These are phyloP conservation scores for Ophion obscuratus DNA, from an alignment of 2,888 invertebrate species.

Conservation along the genomic window DNA sequence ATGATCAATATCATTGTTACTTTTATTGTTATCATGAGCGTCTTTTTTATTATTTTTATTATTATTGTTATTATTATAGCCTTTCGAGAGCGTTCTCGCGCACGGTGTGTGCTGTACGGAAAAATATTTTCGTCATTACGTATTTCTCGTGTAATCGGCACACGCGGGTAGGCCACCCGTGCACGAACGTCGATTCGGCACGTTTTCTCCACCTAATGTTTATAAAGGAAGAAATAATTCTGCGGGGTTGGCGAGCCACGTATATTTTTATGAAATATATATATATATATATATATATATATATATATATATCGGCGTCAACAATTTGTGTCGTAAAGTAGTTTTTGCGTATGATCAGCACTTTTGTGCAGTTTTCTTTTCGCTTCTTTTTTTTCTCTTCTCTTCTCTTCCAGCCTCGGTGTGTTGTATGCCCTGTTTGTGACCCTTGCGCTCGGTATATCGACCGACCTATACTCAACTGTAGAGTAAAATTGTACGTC, in stretches of 20 bases:
- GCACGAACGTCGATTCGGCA: not conserved
- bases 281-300: no score
- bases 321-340: not conserved
- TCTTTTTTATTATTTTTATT: no score
- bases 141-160: not conserved
- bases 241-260: not conserved
- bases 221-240: not conserved
- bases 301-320: not conserved
- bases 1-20: no score
- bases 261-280: not conserved
- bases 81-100: not conserved
- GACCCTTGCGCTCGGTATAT: conserved; percentile 50
- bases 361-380: not conserved
- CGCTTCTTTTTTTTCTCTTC: conserved; percentile 14
- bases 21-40: no score
- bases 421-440: conserved; percentile 1
- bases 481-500: conserved; percentile 13
- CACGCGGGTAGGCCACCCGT: not conserved
- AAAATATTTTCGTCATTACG: not conserved
- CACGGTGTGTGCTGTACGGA: not conserved
- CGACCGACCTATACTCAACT: conserved; percentile 59
- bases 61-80: not conserved
- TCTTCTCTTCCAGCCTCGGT: conserved; percentile 6
- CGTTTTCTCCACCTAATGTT: not conserved
- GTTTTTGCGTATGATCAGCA: not conserved